Evolutionary conservation across 2,888 invertebrate species (phyloP), one percentile per base, ranked within the genome.

Genomic region (Zele albiditarsus): DNA sequence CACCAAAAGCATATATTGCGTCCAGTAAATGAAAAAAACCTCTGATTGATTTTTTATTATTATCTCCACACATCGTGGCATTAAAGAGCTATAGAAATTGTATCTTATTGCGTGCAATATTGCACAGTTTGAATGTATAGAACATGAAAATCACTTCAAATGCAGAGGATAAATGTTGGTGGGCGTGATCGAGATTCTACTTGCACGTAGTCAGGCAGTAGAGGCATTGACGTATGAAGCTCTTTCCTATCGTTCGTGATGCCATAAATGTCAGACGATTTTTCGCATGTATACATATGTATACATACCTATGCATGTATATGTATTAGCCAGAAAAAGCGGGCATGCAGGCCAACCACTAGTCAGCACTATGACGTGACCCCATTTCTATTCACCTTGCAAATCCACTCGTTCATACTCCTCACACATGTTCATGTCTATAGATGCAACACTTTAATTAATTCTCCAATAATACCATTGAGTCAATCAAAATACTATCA

Each of bases 231-330:
- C 77, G 73, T 78, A 77, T 78, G 73, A 63, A 80, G 79, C 79
- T 82, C 81, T 82, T 80, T 80, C 73, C 81, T 67, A 78, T 77
- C 78, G 74, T 68, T 73, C 75, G 75, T 78, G 79, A 82, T 80
- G 79, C 82, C 78, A 82, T 82, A 82, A 83, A 83, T 82, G 81
- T 82, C 81, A 78, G 80, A 79, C 77, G 78, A 31, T 70, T 70
- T 23, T 74, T 80, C 73, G 76, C 77, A 81, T 79, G 77, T 58
- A 69, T 1, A 10, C 25, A 25, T 25, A 14, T 60, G 25, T 23
- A 16, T n/a, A 46, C 46, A 46, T n/a, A 46, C n/a, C 16, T 16
- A 46, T n/a, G n/a, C 46, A 46, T 46, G n/a, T 46, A 46, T 14
- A 46, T 46, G n/a, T 46, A 46, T 46, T n/a, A 46, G n/a, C 4